Evolutionary conservation across 2,888 invertebrate genomes (phyloP), one percentile per base, ranked within the genome.

Genomic region (Autographa pulchrina): DNA sequence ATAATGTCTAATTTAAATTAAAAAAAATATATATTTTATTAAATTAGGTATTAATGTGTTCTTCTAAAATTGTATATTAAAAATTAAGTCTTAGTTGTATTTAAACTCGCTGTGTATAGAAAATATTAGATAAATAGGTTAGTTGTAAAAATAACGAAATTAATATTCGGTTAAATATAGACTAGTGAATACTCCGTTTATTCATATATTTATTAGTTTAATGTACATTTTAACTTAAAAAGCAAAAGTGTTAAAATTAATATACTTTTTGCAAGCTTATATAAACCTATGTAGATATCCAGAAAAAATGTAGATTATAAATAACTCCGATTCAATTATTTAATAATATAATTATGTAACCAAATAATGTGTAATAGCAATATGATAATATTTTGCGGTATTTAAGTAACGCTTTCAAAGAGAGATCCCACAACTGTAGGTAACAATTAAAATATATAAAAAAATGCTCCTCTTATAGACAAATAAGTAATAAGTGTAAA

Each of bases 141-240:
- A 70, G 59, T 63, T 31, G 74, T 62, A 71, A 38, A 71, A 52
- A 68, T 74, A 64, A 70, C 65, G 63, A 75, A 75, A 43, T 67
- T 64, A 61, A 25, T 32, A 61, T 69, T 71, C 59, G 72, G 25
- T 59, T 52, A 60, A 65, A 54, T 25, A 52, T 16, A 43, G 48
- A 13, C 61, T 43, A 65, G 63, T 68, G 69, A 16, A 67, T 52
- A 79, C n/a, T 62, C 41, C 74, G 16, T 66, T 31, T 61, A 60
- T 70, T 64, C 38, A 11, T 62, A 64, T 13, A 13, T 25, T 25
- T 38, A 75, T 48, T 64, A 77, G 25, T 32, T 4, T 11, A 52
- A 31, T 80, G 80, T 77, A 13, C 14, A 54, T 48, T 48, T 38
- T 38, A 38, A 38, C 9, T 38, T 16, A 43, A 43, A n/a, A 48